Conservation (phyloP, 2,797 vertebrate species). For the Pelobates cultripes region DNA sequence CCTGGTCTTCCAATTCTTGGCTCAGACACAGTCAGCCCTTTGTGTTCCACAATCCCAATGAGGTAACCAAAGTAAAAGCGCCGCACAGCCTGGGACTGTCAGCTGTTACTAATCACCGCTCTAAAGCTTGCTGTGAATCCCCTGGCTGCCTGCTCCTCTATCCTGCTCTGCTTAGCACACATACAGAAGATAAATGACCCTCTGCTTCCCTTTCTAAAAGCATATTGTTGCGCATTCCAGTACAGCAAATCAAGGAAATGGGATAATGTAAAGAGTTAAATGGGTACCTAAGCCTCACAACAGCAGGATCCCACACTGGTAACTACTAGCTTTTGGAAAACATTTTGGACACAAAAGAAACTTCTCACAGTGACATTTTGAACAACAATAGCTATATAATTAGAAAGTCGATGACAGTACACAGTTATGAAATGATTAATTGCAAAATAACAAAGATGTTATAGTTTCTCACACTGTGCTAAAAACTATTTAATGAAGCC, state of each 20-base stretch:
- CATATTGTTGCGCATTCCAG: constrained; percentile 76
- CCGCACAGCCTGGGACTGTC: constrained; percentile 71
- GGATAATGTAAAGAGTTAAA: constrained; percentile 70
- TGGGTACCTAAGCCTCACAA: constrained; percentile 65
- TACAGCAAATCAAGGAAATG: constrained; percentile 67
- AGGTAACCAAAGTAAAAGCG: constrained; percentile 74
- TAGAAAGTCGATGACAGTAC: not conserved
- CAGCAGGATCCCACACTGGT: constrained; percentile 60
- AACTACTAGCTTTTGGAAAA: constrained; percentile 65
- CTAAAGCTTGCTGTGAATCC: constrained; percentile 72
- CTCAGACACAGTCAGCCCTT: constrained; percentile 77
- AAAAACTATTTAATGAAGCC: not conserved
- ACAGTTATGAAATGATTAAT: constrained; percentile 29
- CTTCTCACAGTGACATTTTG: not conserved
- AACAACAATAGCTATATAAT: constrained; percentile 15
- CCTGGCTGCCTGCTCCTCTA: constrained; percentile 66
- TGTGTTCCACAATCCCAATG: constrained; percentile 77
- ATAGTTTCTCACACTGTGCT: constrained; percentile 12
- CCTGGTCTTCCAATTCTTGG: constrained; percentile 72
- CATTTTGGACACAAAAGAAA: constrained; percentile 28
- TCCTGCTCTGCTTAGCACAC: constrained; percentile 81
- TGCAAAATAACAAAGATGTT: not conserved
- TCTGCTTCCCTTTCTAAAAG: constrained; percentile 71
- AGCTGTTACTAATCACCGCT: constrained; percentile 83
- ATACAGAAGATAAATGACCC: constrained; percentile 80